Evolutionary conservation across 1,140 invertebrate species (phyloP).

Genomic region (Thaumatotibia leucotreta): DNA sequence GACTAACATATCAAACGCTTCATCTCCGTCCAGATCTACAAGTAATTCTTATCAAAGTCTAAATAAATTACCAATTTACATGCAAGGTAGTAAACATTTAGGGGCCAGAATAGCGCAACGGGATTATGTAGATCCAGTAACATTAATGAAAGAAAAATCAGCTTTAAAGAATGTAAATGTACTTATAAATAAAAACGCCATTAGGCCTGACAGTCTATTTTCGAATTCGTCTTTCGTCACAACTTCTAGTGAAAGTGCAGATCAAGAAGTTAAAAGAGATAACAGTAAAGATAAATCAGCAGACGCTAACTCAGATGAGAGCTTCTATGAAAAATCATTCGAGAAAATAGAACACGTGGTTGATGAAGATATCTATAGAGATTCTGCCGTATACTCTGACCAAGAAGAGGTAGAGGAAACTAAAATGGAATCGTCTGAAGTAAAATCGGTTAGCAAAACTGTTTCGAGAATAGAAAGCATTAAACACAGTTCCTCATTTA

Average conservation of each 20-base stretch:
- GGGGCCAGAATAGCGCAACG: conserved; percentile 91
- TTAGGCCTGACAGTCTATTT: conserved; percentile 72
- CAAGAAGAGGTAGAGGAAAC: conserved; percentile 61
- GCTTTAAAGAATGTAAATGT: conserved; percentile 67
- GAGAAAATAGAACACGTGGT: conserved; percentile 82
- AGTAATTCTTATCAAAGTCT: conserved; percentile 72
- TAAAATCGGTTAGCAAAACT: conserved; percentile 42
- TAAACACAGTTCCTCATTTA: conserved; percentile 45
- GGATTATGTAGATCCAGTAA: conserved; percentile 89
- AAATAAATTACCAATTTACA: conserved; percentile 79
- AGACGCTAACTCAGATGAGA: conserved; percentile 74
- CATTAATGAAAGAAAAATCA: conserved; percentile 76
- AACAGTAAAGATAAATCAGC: conserved; percentile 17
- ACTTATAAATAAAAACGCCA: conserved; percentile 74
- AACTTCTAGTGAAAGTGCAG: conserved; percentile 78
- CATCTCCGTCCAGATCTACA: conserved; percentile 58
- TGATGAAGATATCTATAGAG: conserved; percentile 84
- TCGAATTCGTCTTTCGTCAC: conserved; percentile 79
- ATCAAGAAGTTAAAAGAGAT: conserved; percentile 39
- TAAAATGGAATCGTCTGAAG: conserved; percentile 28
- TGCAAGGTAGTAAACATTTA: conserved; percentile 88
- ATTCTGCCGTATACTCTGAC: conserved; percentile 91
- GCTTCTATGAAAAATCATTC: conserved; percentile 86
- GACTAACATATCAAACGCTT: conserved; percentile 45
- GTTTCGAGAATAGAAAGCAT: conserved; percentile 49